Evolutionary conservation across 2,888 invertebrate genomes (phyloP), one percentile per base, ranked within the genome.

Genomic region (Galerucella pusilla): DNA sequence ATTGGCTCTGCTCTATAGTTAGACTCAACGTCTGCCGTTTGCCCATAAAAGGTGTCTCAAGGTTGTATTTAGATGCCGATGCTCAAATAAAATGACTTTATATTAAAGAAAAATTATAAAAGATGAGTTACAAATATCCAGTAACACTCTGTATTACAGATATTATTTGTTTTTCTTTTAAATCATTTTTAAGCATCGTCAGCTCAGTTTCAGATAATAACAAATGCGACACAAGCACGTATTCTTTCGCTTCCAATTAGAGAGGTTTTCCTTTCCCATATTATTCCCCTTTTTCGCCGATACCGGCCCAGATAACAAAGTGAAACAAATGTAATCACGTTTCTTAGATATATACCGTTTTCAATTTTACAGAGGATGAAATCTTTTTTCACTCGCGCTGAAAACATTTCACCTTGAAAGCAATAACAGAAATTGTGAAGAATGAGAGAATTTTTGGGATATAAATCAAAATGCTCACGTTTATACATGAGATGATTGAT

Each of bases 251-350:
- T 42, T 64, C 11, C 45, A 65, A 46, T 65, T 65, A 28, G 46
- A 28, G 16, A 65, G 11, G 64, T 65, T 46, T 12, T 46, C 61
- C 16, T 5, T 20, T 28, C 6, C 10, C 46, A 42, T 49, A 42
- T 28, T 64, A 28, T 28, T 28, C 28, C 16, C 46, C 12, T 46
- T 65, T 46, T 46, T 20, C 64, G 1, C n/a, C n/a, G 12, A 14
- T 46, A 46, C 25, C 46, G 12, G 46, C 2, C 16, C 57, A 20
- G 10, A 57, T 20, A 65, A 46, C 64, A 46, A 46, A 42, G 45
- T 65, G 46, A 65, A 46, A 65, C 46, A 46, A 57, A 65, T 65
- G 64, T 65, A 65, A 65, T 65, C 42, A 65, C 64, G 46, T 65
- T 46, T 20, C 46, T 46, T 45, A 45, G 64, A 64, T 46, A 64